Conservation (phyloP, 2,113 vertebrate genomes). For the Nothoprocta perdicaria region DNA sequence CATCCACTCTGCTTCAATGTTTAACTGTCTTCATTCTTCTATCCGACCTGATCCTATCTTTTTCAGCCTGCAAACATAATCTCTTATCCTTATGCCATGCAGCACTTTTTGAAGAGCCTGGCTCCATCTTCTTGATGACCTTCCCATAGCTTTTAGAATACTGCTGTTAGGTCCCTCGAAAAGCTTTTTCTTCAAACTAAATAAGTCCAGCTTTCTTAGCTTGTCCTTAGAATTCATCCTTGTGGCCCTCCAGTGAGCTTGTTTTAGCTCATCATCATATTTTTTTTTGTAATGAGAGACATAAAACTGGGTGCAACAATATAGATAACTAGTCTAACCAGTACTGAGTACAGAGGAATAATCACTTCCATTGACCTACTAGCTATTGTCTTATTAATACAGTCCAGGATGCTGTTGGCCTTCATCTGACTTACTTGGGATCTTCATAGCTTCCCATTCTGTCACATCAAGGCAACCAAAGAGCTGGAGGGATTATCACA, state of each 20-base stretch:
- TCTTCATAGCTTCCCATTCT: accelerated
- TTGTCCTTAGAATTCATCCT: neutral
- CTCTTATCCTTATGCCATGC: neutral
- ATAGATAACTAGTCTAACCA: neutral
- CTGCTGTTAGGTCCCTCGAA: neutral
- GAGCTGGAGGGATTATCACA: neutral
- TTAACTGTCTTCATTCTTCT: neutral
- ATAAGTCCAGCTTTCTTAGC: neutral
- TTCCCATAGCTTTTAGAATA: neutral
- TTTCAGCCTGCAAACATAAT: neutral
- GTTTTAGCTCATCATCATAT: accelerated
- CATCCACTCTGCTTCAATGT: accelerated
- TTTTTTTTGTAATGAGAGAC: neutral
- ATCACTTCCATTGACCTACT: neutral
- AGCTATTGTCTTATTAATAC: too few relatives aligned
- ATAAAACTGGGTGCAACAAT: neutral
- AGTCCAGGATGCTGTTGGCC: neutral
- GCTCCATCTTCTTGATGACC: neutral
- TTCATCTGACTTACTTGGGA: neutral
- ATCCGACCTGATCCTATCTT: accelerated
- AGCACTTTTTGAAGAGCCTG: accelerated
- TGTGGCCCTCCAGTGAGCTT: neutral
- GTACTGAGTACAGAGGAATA: accelerated
- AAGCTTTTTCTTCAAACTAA: neutral
- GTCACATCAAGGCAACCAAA: neutral